phyloP scores from a whole-genome alignment of 2,888 invertebrate genomes.

The Thecophora atra region DNA sequence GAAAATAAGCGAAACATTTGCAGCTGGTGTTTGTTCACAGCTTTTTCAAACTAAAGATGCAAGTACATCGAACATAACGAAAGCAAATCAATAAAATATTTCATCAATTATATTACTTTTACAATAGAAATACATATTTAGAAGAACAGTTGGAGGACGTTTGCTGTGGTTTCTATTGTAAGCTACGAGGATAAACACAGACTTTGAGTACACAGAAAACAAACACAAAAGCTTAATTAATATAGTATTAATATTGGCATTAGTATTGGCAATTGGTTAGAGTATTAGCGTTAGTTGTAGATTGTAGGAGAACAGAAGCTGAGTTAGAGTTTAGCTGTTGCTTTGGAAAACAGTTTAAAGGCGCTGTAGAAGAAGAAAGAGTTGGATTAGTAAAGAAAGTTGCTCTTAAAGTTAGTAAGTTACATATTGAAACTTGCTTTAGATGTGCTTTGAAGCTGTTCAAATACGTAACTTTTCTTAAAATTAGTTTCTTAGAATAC shows the following conservation, averaged over 20 bases:
- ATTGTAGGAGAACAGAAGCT: neutral
- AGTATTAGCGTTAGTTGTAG: neutral
- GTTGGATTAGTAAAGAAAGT: conserved; percentile 7
- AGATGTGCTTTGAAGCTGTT: neutral
- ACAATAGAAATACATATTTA: too few species aligned
- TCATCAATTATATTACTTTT: neutral
- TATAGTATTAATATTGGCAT: conserved; percentile 8
- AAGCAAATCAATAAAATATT: neutral
- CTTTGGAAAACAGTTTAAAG: neutral
- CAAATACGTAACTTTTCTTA: neutral
- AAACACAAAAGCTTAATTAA: conserved; percentile 11
- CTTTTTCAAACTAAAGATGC: neutral
- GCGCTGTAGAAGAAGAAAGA: conserved; percentile 16
- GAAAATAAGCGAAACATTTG: neutral
- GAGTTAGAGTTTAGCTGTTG: neutral
- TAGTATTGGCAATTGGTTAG: neutral
- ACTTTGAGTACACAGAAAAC: neutral
- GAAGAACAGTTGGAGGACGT: conserved; percentile 17
- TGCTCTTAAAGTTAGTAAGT: neutral
- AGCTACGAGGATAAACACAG: conserved; percentile 31
- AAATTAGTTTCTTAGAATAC: too few species aligned
- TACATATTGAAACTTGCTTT: neutral
- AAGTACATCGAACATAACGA: neutral
- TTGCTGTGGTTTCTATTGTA: conserved; percentile 24
- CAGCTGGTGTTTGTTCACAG: neutral